Conservation (phyloP, 1,140 invertebrate species). For the Sarcophaga peregrina region DNA sequence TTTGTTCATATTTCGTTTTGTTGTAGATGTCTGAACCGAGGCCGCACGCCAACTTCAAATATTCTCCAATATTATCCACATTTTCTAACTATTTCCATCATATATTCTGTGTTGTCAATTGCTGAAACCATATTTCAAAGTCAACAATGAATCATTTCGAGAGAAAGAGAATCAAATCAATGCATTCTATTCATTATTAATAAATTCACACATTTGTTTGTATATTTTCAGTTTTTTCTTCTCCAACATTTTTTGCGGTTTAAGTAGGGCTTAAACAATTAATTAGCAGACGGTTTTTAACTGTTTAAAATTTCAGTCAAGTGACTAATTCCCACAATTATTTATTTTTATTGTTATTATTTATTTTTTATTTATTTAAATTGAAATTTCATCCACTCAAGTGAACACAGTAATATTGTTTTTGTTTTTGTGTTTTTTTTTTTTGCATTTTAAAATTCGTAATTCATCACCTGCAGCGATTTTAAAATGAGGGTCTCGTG, state of each 20-base stretch:
- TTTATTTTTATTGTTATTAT: too few relatives aligned
- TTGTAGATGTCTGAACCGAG: too few relatives aligned
- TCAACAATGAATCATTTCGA: slow-evolving; percentile 1
- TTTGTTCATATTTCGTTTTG: too few relatives aligned
- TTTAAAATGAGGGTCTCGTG: background rate
- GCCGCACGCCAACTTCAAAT: too few relatives aligned
- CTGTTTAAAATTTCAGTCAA: background rate
- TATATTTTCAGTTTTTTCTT: too few relatives aligned
- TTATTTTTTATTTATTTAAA: background rate
- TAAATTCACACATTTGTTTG: background rate
- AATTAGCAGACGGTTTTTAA: background rate
- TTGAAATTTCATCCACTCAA: background rate
- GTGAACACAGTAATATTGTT: too few relatives aligned
- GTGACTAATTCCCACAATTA: slow-evolving; percentile 18
- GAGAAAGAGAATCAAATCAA: background rate
- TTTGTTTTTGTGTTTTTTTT: too few relatives aligned
- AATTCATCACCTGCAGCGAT: slow-evolving; percentile 14
- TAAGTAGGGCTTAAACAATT: slow-evolving; percentile 21
- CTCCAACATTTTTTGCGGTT: background rate
- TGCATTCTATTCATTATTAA: background rate
- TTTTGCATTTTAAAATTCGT: background rate
- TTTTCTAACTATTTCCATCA: too few relatives aligned
- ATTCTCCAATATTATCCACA: too few relatives aligned
- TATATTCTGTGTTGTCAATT: too few relatives aligned
- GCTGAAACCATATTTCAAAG: too few relatives aligned